Conservation (phyloP, 2,797 vertebrate species). For the Leuciscus waleckii region DNA sequence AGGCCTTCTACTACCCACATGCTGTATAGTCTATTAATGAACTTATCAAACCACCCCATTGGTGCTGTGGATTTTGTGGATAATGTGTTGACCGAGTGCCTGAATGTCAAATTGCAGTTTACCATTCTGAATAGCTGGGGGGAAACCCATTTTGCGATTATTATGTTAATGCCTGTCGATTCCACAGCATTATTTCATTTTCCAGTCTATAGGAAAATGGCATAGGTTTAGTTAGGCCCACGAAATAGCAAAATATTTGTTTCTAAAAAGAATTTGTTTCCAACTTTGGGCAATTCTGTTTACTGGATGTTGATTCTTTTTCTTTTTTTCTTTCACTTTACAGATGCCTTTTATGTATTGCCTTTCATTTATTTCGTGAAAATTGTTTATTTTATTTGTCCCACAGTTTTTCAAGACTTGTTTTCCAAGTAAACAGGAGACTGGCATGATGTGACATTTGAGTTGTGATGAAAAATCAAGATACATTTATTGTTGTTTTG, state of each 20-base stretch:
- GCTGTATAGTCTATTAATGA: background rate
- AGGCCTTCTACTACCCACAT: conserved; percentile 14
- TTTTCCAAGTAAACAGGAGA: background rate
- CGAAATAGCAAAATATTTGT: background rate
- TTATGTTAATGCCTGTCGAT: background rate
- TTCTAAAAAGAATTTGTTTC: background rate
- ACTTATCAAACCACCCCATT: background rate
- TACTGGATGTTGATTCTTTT: background rate
- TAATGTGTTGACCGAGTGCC: background rate
- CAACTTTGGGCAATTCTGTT: background rate
- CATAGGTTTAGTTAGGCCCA: background rate
- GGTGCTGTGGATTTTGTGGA: background rate
- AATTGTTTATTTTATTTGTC: background rate
- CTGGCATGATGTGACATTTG: background rate
- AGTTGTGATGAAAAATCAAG: background rate
- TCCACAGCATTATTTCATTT: background rate
- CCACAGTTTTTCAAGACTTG: background rate
- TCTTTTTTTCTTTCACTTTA: too few species aligned
- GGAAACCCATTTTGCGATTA: background rate
- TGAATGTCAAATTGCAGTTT: conserved; percentile 7
- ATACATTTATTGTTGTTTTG: background rate
- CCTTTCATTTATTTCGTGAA: background rate
- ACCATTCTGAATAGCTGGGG: background rate
- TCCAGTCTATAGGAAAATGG: background rate
- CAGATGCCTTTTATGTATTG: background rate